Conservation (phyloP, 2,888 invertebrate species). For the Conchocele bisecta region DNA sequence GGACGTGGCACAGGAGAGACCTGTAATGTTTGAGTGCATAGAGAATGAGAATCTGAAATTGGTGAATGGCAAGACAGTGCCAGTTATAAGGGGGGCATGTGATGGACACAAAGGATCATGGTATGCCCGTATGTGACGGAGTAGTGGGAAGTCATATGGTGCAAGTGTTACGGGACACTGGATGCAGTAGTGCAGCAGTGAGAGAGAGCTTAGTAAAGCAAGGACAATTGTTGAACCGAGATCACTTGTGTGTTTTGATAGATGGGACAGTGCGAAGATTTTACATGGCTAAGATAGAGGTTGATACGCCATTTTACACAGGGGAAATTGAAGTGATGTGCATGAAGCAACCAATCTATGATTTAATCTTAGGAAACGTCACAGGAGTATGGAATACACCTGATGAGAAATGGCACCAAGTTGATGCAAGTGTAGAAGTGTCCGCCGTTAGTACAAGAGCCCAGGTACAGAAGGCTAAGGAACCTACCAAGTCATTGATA, state of each 20-base stretch:
- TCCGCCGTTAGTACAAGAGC: background rate
- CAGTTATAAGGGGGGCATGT: background rate
- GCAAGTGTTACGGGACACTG: slow-evolving; percentile 13
- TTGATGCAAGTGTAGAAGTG: background rate
- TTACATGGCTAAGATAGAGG: slow-evolving; percentile 4
- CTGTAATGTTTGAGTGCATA: background rate
- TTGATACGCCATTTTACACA: slow-evolving; percentile 33
- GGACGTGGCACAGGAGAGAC: background rate
- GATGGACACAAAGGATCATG: background rate
- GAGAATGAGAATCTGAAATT: background rate
- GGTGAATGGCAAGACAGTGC: background rate
- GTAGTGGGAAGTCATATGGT: slow-evolving; percentile 8
- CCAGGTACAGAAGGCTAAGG: background rate
- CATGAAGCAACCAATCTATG: slow-evolving; percentile 17
- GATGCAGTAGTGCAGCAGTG: slow-evolving; percentile 10
- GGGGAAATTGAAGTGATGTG: slow-evolving; percentile 34
- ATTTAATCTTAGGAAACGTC: slow-evolving; percentile 18
- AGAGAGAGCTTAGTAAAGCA: slow-evolving; percentile 3
- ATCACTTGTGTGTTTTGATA: slow-evolving; percentile 11
- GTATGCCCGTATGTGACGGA: background rate
- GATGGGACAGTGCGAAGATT: slow-evolving; percentile 8
- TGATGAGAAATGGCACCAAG: background rate
- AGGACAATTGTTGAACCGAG: slow-evolving; percentile 7
- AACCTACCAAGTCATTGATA: background rate
- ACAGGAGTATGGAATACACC: background rate